Percentiles rank a stretch among this genome's conserved stretches.
These are phyloP conservation scores for Ianthella basta DNA, from an alignment of 37 sponge, comb jelly and placozoan species.

Conservation along the genomic window DNA sequence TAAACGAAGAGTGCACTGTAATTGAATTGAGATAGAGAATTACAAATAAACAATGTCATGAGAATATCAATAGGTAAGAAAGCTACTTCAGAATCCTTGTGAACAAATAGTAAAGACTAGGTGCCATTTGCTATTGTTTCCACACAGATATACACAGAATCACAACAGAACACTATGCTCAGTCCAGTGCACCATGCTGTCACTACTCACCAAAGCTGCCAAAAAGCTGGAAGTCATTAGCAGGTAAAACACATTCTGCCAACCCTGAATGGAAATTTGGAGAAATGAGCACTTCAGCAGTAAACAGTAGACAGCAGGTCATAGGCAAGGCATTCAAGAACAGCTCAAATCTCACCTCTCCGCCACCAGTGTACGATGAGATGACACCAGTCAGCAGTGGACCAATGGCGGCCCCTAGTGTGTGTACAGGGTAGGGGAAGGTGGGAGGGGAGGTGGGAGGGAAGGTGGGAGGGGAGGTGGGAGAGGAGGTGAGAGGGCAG, in stretches of 20 bases:
- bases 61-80: too few species aligned
- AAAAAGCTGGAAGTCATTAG: slow-evolving; percentile 71
- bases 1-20: too few species aligned
- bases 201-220: slow-evolving; percentile 77
- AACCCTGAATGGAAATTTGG: slow-evolving; percentile 47
- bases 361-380: neutral
- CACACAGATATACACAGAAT: too few species aligned
- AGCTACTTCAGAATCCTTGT: too few species aligned
- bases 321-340: neutral
- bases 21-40: too few species aligned
- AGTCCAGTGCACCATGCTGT: neutral
- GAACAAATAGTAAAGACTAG: too few species aligned
- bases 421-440: slow-evolving; percentile 33
- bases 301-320: neutral
- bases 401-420: slow-evolving; percentile 75
- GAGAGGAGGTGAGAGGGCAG: neutral
- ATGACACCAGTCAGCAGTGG: slow-evolving; percentile 58
- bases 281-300: slow-evolving; percentile 51
- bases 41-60: too few species aligned
- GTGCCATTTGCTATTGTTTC: too few species aligned
- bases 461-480: neutral
- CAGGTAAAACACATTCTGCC: slow-evolving; percentile 78
- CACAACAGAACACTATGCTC: too few species aligned
- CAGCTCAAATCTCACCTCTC: too few species aligned
- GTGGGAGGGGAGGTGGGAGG: neutral